These are phyloP conservation scores for Ramphastos sulfuratus DNA, from an alignment of 2,113 vertebrate species.

Conservation along the genomic window DNA sequence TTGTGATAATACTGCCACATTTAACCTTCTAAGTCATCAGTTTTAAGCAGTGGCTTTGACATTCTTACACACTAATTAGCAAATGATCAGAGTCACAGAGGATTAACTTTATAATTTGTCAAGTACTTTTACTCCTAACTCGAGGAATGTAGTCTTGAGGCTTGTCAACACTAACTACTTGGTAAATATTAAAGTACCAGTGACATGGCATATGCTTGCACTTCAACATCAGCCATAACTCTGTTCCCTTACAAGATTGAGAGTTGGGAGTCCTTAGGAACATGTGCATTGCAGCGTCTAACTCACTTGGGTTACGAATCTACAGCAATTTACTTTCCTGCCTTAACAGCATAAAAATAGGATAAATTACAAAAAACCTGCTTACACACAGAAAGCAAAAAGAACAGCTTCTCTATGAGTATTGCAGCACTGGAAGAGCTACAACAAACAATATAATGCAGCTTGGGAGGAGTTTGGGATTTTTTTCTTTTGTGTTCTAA, in stretches of 20 bases:
- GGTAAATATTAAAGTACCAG: background rate
- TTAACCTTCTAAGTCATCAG: background rate
- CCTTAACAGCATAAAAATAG: background rate
- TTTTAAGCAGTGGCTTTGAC: background rate
- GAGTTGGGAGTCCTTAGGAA: background rate
- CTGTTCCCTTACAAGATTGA: background rate
- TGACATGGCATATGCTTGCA: background rate
- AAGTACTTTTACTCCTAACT: background rate
- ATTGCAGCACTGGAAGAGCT: background rate
- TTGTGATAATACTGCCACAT: background rate
- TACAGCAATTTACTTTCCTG: background rate
- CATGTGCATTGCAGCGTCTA: accelerated
- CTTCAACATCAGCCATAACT: background rate
- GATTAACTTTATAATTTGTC: background rate
- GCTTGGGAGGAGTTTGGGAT: too few relatives aligned
- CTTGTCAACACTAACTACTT: background rate
- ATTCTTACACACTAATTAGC: background rate
- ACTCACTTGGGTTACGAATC: background rate
- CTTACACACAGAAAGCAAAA: background rate
- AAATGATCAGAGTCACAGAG: background rate
- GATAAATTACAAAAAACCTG: background rate
- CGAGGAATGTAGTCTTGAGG: background rate
- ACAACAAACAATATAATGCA: background rate
- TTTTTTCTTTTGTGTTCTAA: too few relatives aligned
- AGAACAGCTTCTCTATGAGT: background rate